A percentile compares a stretch with the other conserved stretches of the same genome.
Evolutionary conservation across 2,797 vertebrate species (phyloP).

Genomic region (Smutsia temminckii): DNA sequence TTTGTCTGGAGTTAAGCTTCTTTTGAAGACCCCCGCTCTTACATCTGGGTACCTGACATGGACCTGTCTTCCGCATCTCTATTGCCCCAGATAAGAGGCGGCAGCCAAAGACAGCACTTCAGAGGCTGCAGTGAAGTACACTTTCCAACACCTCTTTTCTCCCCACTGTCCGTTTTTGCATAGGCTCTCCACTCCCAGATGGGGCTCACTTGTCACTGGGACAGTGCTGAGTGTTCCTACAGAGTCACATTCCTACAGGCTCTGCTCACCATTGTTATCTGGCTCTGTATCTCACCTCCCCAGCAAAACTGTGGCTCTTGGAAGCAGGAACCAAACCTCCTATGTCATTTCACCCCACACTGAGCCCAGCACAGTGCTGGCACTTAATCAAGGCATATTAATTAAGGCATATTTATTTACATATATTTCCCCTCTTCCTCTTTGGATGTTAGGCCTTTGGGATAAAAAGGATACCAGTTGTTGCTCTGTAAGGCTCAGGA

Average conservation of each 20-base stretch:
- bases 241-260: neutral
- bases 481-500: neutral
- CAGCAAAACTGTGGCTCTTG: neutral
- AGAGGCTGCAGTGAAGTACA: fast-evolving
- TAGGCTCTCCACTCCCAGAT: neutral
- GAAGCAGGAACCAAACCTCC: neutral
- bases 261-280: neutral
- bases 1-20: neutral
- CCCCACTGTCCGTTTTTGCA: neutral
- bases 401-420: neutral
- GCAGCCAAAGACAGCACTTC: neutral
- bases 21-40: neutral
- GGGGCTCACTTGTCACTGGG: neutral
- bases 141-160: neutral
- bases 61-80: neutral
- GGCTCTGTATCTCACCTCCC: neutral
- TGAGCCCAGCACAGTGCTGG: neutral
- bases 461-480: neutral
- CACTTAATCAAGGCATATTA: neutral
- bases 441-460: neutral
- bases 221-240: neutral
- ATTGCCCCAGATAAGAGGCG: neutral
- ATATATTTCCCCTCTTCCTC: neutral
- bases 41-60: neutral
- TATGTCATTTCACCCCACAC: neutral